phyloP scores from a whole-genome alignment of 2,113 vertebrate species.

The Siniperca chuatsi region DNA sequence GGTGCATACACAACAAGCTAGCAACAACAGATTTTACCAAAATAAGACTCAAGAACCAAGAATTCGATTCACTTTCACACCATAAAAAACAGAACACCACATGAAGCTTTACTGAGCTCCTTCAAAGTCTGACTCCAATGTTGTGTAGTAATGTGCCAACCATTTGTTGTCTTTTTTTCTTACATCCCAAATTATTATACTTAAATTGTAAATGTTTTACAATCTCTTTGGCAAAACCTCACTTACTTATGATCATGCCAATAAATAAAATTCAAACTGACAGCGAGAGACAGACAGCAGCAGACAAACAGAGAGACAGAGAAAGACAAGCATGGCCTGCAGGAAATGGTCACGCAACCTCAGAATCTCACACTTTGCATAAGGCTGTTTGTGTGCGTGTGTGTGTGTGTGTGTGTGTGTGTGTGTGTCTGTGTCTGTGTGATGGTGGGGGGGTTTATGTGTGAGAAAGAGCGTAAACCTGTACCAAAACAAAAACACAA shows the following conservation, averaged over 20 bases:
- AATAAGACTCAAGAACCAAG: background rate
- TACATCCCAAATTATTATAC: background rate
- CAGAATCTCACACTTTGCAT: background rate
- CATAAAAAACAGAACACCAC: background rate
- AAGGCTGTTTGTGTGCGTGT: background rate
- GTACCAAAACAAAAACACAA: background rate
- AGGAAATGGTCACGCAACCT: constrained; percentile 58
- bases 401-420: background rate
- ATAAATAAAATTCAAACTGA: background rate
- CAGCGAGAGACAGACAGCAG: background rate
- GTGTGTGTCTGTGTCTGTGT: background rate
- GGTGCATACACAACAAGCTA: background rate
- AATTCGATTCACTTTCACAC: background rate
- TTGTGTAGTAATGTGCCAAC: background rate
- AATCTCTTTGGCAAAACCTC: background rate
- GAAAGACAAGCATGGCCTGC: background rate
- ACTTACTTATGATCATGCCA: background rate
- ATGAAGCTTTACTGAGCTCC: background rate
- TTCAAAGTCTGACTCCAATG: background rate
- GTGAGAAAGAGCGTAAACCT: background rate
- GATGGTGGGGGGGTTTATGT: background rate
- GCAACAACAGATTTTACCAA: background rate
- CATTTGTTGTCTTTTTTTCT: background rate
- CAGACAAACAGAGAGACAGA: background rate
- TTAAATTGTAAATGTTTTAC: background rate